phyloP scores from a whole-genome alignment of 2,797 vertebrate genomes.

The Prionace glauca region DNA sequence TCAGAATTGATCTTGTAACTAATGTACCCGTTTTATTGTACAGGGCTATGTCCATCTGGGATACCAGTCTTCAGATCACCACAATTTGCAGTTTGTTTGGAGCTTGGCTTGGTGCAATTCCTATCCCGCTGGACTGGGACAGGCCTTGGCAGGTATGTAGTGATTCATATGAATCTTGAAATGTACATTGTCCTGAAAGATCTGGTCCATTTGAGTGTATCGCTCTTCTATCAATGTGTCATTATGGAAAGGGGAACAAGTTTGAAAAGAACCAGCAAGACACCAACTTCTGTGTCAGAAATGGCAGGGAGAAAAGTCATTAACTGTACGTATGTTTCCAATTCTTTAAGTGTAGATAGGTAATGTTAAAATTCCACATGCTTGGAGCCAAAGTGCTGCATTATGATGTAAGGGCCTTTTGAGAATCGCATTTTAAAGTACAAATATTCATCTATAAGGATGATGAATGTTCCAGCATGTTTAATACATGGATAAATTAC shows the following conservation, averaged over 20 bases:
- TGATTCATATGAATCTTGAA: constrained; percentile 41
- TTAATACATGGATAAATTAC: not conserved
- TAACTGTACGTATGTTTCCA: not conserved
- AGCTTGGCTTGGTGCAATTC: constrained; percentile 88
- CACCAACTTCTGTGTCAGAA: not conserved
- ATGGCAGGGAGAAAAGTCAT: not conserved
- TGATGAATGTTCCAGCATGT: not conserved
- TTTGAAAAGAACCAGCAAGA: not conserved
- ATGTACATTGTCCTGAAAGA: not conserved
- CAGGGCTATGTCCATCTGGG: constrained; percentile 88
- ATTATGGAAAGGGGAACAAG: not conserved
- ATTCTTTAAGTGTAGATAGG: not conserved
- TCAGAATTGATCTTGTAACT: not conserved
- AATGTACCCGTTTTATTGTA: constrained; percentile 39
- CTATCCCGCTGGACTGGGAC: constrained; percentile 74
- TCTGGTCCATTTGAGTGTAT: not conserved
- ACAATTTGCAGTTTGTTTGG: constrained; percentile 75
- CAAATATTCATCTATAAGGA: not conserved
- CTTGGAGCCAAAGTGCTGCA: not conserved
- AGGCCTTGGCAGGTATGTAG: constrained; percentile 67
- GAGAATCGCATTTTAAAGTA: constrained; percentile 22
- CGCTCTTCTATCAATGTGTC: not conserved
- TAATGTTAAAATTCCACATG: not conserved
- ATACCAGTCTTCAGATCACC: constrained; percentile 87
- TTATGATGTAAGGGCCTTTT: not conserved